Base-by-base conservation (phyloP, 2,113 vertebrate genomes). In the Tringa solitaria region DNA sequence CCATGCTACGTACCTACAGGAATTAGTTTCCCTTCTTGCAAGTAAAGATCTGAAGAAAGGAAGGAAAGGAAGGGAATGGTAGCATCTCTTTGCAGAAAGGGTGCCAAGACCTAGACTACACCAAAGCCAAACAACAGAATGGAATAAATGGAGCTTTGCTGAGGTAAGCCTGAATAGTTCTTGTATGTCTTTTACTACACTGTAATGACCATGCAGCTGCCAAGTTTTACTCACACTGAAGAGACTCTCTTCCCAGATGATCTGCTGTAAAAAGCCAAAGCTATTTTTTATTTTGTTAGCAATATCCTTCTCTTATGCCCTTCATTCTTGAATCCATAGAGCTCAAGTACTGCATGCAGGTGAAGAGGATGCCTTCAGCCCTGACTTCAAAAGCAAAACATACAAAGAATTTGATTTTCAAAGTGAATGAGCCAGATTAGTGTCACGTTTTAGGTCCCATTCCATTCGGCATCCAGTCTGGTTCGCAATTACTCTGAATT, bases 371-470 rank as follows among this genome's bases (percentile, higher is more conserved):
- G 73, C 53, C 73, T 95, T 94, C 73, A 91, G 59, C 21, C 48
- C 89, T 48, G 39, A 65, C 51, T 94, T 93, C 68, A 80, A 87
- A 96, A 92, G 69, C 45, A 83, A 82, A 81, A 87, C 21, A 48
- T 32, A 64, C 59, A 86, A 84, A 83, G 81, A 89, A 50, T 74
- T 70, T 45, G 33, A n/a, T 72, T 87, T 84, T 87, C 84, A 94
- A 95, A 94, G 74, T 32, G 65, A 89, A 61, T 32, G 33, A 89
- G 53, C n/a, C 45, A 94, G 69, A 91, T 82, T 73, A 94, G 27
- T 89, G 77, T 73, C 84, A 95, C 4, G 1, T 93, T 82, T 91
- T 51, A 95, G 80, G 77, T 94, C 46, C 65, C 37, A 28, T 77
- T 96, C 17, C n/a, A n/a, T n/a, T n/a, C n/a, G 0, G 51, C 73